Conservation (phyloP, 2,797 vertebrate species). For the Enteromius afrohamiltoni region DNA sequence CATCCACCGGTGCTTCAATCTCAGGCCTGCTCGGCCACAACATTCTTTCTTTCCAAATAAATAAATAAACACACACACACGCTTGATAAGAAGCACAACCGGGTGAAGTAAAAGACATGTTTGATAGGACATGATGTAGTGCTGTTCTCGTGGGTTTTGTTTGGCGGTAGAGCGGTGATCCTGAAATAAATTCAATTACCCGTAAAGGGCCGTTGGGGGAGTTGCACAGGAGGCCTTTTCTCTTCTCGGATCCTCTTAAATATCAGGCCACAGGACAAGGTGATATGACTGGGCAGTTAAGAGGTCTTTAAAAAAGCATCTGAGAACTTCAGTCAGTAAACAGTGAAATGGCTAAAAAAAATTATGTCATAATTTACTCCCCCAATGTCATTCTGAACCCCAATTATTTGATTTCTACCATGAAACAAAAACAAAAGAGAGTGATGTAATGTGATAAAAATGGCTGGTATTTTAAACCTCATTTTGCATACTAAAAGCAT, state of each 20-base stretch:
- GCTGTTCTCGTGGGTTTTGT: conserved; percentile 64
- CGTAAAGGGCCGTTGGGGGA: conserved; percentile 55
- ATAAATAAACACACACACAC: conserved; percentile 48
- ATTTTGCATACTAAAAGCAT: neutral
- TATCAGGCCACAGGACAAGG: conserved; percentile 31
- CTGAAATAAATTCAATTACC: conserved; percentile 72
- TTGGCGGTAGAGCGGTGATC: conserved; percentile 66
- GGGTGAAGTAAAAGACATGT: conserved; percentile 53
- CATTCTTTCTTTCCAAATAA: conserved; percentile 37
- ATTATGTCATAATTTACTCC: neutral
- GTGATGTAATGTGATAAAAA: neutral
- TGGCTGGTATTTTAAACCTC: neutral
- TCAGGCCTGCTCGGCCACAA: conserved; percentile 36
- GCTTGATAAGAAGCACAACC: conserved; percentile 39
- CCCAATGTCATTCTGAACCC: neutral
- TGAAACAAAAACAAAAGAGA: neutral
- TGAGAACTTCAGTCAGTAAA: neutral
- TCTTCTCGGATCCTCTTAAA: conserved; percentile 42
- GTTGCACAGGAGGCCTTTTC: neutral
- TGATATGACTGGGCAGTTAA: conserved; percentile 17
- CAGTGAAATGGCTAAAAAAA: neutral
- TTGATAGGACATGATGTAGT: conserved; percentile 65
- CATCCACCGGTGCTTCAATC: conserved; percentile 34
- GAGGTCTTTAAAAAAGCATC: conserved; percentile 13
- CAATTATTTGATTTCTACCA: neutral